Evolutionary conservation across 2,888 invertebrate genomes (phyloP), one percentile per base, ranked within the genome.

Genomic region (Drosophila lutescens): DNA sequence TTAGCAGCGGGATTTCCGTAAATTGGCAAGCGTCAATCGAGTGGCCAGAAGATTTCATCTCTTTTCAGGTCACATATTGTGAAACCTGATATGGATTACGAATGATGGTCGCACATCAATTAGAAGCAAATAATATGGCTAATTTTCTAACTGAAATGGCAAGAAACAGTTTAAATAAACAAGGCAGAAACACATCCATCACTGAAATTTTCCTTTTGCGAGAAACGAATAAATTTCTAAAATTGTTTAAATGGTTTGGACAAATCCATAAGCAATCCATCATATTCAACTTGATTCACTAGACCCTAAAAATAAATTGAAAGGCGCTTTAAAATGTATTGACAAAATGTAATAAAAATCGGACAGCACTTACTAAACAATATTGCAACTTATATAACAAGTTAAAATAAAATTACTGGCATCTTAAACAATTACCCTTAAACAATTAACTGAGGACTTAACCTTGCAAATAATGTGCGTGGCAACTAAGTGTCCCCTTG

Each of bases 401-500:
- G 8, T 30, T 30, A 34, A 34, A 34, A 34, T 34, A 34, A 34
- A 34, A 30, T 30, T 6, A 2, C 30, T 30, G 30, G 30, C 41
- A 61, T 36, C 43, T 49, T 60, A 63, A 63, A 60, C 60, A 63
- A 63, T 63, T 63, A 63, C 41, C 38, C 10, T 49, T 43, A 60
- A 43, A 49, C 3, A 5, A n/a, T n/a, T 43, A 55, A 44, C 17
- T 34, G 13, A 43, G 13, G 9, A 5, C 47, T 20, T 17, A 62
- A 59, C 40, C 60, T n/a, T 17, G 41, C 23, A 17, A 40, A 46
- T 65, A 34, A 53, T 53, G n/a, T 40, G 41, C 65, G 26, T 4
- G 15, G 13, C 5, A 61, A 66, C 62, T 57, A 76, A 76, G 66
- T 59, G 74, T 69, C 83, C 86, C 86, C 36, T 17, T 40, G 62